Base-by-base conservation (phyloP, 1,140 invertebrate genomes). In the Philopotamus ludificatus region DNA sequence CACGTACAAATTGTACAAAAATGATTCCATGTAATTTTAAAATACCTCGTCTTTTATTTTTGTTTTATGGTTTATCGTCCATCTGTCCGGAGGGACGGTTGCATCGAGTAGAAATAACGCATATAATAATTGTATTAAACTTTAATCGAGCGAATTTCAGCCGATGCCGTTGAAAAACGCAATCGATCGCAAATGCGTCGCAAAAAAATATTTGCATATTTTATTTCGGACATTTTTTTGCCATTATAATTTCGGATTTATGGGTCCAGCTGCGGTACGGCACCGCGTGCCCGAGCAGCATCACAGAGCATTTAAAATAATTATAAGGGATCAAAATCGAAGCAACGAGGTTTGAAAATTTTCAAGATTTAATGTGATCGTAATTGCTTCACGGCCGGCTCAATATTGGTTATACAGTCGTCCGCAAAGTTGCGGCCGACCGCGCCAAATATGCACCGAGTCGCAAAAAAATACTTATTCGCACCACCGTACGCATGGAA, bases 271-370 rank as follows among this genome's bases (percentile, higher is more conserved):
- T 53, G 16, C 21, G 41, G 26, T 20, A 50, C 60, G n/a, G 15
- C 45, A 59, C 47, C 51, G 57, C 65, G 65, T 63, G 68, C 64
- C 67, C 18, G 50, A 44, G 57, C 64, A 58, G 15, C 54, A 61
- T 66, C 63, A 50, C 9, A 44, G 57, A 62, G 65, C 68, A 70
- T 70, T 70, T 70, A 66, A 66, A 70, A 70, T 70, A 70, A 70
- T 70, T 70, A 70, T 65, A 66, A 70, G 68, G 68, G 57, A 66
- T 70, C 65, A 66, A 63, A 70, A 70, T 70, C 68, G 68, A 70
- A 66, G 65, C 68, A 70, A 70, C 68, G 65, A 66, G 65, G 64
- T 70, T 66, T 70, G 68, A 66, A 66, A 63, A 66, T 70, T 70
- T 70, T 66, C 68, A 66, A 70, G 64, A 66, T 70, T 70, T 70